phyloP scores from a whole-genome alignment of 1,140 invertebrate genomes.

The Agrilus planipennis region DNA sequence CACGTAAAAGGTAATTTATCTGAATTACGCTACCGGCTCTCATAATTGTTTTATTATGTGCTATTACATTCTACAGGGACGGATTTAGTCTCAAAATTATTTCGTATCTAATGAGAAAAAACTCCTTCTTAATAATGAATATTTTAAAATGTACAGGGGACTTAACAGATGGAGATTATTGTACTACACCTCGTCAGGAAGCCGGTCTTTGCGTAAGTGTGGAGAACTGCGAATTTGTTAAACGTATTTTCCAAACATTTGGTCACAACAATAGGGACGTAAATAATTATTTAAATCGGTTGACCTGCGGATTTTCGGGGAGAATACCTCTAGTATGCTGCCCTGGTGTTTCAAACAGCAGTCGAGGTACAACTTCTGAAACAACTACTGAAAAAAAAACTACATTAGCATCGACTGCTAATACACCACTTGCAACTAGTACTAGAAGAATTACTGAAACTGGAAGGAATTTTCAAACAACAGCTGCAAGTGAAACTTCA shows the following conservation, averaged over 20 bases:
- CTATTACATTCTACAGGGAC: too few species aligned
- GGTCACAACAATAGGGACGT: constrained; percentile 17
- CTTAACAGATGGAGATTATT: constrained; percentile 14
- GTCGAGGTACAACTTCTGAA: background rate
- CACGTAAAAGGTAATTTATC: too few species aligned
- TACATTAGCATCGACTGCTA: constrained; percentile 21
- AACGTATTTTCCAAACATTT: constrained; percentile 30
- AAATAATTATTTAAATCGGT: constrained; percentile 35
- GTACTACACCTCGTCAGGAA: constrained; percentile 28
- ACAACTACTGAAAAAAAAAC: constrained; percentile 5
- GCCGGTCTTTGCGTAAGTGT: constrained; percentile 37
- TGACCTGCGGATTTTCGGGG: constrained; percentile 41
- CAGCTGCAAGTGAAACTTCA: background rate
- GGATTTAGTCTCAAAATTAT: too few species aligned
- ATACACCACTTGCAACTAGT: constrained; percentile 24
- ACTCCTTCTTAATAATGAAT: too few species aligned
- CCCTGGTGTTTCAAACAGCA: background rate
- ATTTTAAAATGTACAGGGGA: too few species aligned
- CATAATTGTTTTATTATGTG: too few species aligned
- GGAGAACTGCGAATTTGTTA: constrained; percentile 28
- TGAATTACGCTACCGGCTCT: too few species aligned
- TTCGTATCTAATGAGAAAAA: too few species aligned
- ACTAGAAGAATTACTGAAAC: constrained; percentile 32
- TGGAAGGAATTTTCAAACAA: background rate
- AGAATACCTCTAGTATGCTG: constrained; percentile 42